Percentiles rank a stretch among this genome's conserved stretches.
phyloP scores from a whole-genome alignment of 2,113 vertebrate genomes.

The Pseudopodoces humilis region DNA sequence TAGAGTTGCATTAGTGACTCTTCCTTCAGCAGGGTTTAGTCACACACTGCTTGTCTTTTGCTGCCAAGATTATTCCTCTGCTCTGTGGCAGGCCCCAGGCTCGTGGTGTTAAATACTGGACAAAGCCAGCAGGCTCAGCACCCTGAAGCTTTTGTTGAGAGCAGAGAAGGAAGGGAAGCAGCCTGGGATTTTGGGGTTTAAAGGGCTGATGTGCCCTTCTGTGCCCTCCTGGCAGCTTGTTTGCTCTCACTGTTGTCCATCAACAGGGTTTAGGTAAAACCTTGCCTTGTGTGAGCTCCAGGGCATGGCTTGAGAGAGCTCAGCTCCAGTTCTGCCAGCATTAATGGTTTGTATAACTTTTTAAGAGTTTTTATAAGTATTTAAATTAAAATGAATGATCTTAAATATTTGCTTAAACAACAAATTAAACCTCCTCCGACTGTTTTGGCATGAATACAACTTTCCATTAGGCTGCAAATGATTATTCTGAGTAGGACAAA shows the following conservation, averaged over 20 bases:
- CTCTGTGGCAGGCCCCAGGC: not conserved
- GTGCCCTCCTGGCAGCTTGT: not conserved
- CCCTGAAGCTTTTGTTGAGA: not conserved
- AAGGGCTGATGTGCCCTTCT: not conserved
- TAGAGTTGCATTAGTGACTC: not conserved
- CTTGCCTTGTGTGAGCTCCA: not conserved
- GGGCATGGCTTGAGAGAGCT: not conserved
- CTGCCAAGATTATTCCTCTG: not conserved
- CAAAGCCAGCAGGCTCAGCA: not conserved
- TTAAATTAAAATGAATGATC: not conserved
- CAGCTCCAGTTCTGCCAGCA: not conserved
- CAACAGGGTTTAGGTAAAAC: not conserved
- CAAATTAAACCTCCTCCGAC: not conserved
- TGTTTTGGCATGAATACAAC: not conserved
- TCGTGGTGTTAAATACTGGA: rapidly evolving
- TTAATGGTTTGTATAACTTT: not conserved
- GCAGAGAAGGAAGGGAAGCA: not conserved
- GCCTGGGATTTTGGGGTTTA: not conserved
- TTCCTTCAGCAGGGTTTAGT: not conserved
- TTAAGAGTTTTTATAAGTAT: not conserved
- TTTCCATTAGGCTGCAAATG: not conserved
- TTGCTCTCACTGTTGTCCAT: not conserved
- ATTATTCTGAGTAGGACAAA: not conserved
- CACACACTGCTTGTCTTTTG: not conserved
- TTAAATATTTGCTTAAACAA: not conserved